A percentile compares a stretch with the other conserved stretches of the same genome.
Conservation (phyloP, 1,140 invertebrate genomes). For the Wasmannia auropunctata region DNA sequence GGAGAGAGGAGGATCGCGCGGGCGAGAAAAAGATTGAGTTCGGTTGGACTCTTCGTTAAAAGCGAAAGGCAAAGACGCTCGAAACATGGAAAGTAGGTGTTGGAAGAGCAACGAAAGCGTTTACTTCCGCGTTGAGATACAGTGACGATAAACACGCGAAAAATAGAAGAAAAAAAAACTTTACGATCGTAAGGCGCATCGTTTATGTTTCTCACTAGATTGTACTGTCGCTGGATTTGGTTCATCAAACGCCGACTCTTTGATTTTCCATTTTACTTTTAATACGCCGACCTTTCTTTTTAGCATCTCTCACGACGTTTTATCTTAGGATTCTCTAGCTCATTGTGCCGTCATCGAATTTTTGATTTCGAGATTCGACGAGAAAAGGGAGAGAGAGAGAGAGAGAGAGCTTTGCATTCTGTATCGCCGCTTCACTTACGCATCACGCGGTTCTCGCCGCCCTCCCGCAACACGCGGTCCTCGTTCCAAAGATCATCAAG, state of each 20-base stretch:
- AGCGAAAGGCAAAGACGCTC: background rate
- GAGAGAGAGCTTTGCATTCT: slow-evolving; percentile 46
- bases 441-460: background rate
- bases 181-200: background rate
- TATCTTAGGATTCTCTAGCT: no score
- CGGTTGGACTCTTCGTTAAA: slow-evolving; percentile 9
- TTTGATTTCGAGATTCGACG: background rate
- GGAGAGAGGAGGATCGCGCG: background rate
- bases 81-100: background rate
- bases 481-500: background rate
- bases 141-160: background rate
- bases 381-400: no score
- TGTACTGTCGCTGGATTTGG: background rate
- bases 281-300: background rate
- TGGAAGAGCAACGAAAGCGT: background rate
- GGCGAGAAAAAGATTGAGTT: slow-evolving; percentile 24
- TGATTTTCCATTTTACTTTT: background rate
- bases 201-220: background rate
- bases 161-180: no score
- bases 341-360: background rate
- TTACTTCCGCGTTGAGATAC: background rate
- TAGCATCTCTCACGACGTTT: slow-evolving; percentile 9
- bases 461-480: no score
- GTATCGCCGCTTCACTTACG: slow-evolving; percentile 53
- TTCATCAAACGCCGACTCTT: background rate